Evolutionary conservation across 35 echinoderm and acorn worm species (phyloP).

Genomic region (Heliocidaris erythrogramma): DNA sequence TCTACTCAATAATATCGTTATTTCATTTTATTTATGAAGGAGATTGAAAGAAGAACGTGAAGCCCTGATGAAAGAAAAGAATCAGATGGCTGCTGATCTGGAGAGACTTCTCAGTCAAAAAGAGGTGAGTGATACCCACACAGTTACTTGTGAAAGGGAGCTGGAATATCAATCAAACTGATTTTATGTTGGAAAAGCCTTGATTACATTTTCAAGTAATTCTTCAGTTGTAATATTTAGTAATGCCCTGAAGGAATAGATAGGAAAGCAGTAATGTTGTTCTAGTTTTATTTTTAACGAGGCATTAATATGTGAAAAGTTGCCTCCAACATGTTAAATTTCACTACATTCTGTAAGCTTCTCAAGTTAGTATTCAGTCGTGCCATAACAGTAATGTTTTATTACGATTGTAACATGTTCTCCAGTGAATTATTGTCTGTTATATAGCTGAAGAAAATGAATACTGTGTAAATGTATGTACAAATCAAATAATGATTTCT

Average conservation of each 20-base stretch:
- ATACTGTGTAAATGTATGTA: slow-evolving; percentile 7
- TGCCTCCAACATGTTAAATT: too few species aligned
- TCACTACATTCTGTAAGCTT: too few species aligned
- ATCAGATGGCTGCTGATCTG: slow-evolving; percentile 97
- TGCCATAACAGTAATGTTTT: too few species aligned
- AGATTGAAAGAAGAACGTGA: slow-evolving; percentile 76
- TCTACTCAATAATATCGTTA: not conserved
- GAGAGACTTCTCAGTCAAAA: slow-evolving; percentile 94
- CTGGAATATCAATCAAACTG: too few species aligned
- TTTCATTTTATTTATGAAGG: slow-evolving; percentile 50
- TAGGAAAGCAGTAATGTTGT: too few species aligned
- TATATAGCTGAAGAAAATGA: not conserved
- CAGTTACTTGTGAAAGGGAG: not conserved
- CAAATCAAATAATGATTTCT: not conserved
- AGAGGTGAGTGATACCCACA: slow-evolving; percentile 61
- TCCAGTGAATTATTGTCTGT: not conserved
- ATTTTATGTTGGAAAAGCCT: too few species aligned
- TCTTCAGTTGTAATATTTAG: too few species aligned
- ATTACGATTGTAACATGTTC: not conserved
- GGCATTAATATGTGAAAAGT: too few species aligned
- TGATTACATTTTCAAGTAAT: too few species aligned
- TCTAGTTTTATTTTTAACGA: too few species aligned
- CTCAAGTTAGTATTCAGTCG: too few species aligned
- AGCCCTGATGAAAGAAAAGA: slow-evolving; percentile 70
- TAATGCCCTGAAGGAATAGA: too few species aligned